Evolutionary conservation across 1,140 invertebrate species (phyloP), one percentile per base, ranked within the genome.

Genomic region (Hydropsyche tenuis): DNA sequence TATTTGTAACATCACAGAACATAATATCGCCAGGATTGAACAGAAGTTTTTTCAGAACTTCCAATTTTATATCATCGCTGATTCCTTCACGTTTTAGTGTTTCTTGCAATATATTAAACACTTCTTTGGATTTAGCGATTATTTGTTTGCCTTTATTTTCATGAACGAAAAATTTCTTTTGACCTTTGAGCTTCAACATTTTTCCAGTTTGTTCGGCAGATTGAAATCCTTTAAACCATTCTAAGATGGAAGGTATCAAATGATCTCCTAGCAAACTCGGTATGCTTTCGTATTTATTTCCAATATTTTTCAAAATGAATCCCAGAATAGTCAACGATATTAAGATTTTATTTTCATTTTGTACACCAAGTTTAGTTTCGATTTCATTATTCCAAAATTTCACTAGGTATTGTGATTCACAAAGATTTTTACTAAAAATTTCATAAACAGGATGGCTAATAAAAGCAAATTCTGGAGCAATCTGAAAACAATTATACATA

Each of bases 1-100:
- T 87, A 23, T 87, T 87, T 27, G 90, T 91, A 27, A 89, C 88
- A 81, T 91, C 91, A 78, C 91, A 89, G 75, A 92, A 90, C 82
- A 90, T 89, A 73, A 92, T 86, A 78, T 88, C 88, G 1, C 91
- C 90, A 5, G 90, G 89, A 80, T 86, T 83, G 37, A 90, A 83
- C 25, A 92, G 81, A 3, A 93, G 79, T 79, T 88, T 90, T 68
- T 89, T 88, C 43, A 92, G 79, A 3, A 89, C 81, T 51, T 81
- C 80, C 30, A 90, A 81, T 79, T 88, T 87, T 25, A 84, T 82
- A 78, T 85, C 85, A n/a, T 81, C 80, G 37, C 85, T 82, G 11
- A 86, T 81, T 22, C 84, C 80, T 73, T 86, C 81, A 14, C 80
- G 81, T 77, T 86, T 86, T 20, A 89, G 79, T 64, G 79, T 78